Conservation (phyloP, 1,140 invertebrate genomes). For the Drosophila melanogaster region DNA sequence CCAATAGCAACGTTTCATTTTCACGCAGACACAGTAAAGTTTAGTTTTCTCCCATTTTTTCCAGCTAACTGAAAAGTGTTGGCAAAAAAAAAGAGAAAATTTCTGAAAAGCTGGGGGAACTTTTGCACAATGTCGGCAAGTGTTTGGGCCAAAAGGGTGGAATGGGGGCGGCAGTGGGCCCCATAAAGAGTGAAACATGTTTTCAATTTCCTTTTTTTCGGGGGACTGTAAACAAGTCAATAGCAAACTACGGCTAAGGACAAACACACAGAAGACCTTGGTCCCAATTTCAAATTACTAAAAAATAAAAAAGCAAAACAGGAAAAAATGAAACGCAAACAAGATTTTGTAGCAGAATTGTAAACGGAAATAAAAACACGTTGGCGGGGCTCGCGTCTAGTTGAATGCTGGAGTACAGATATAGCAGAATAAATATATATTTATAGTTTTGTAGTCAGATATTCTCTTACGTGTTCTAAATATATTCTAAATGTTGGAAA, state of each 20-base stretch:
- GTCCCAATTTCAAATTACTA: slow-evolving; percentile 50
- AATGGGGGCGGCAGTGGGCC: neutral
- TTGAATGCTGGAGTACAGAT: slow-evolving; percentile 24
- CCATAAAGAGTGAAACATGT: slow-evolving; percentile 62
- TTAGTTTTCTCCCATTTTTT: slow-evolving; percentile 32
- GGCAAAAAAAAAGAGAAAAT: slow-evolving; percentile 3
- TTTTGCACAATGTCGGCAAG: slow-evolving; percentile 67
- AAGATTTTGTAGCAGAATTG: slow-evolving; percentile 31
- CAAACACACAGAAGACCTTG: slow-evolving; percentile 47
- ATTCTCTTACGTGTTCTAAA: slow-evolving; percentile 71
- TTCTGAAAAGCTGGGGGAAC: slow-evolving; percentile 41
- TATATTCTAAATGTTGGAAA: slow-evolving; percentile 73
- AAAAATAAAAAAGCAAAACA: slow-evolving; percentile 26
- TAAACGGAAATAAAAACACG: slow-evolving; percentile 11
- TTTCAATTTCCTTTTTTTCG: slow-evolving; percentile 54
- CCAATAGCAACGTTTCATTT: slow-evolving; percentile 48
- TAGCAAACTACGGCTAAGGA: slow-evolving; percentile 40
- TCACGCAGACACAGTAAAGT: slow-evolving; percentile 42
- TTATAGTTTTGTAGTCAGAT: slow-evolving; percentile 53
- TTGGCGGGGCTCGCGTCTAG: slow-evolving; percentile 27
- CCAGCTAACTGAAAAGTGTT: slow-evolving; percentile 38
- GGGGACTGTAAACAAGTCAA: slow-evolving; percentile 50
- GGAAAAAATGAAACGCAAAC: slow-evolving; percentile 2
- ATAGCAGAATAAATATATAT: slow-evolving; percentile 47
- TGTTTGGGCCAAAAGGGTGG: slow-evolving; percentile 25